Evolutionary conservation across 2,888 invertebrate species (phyloP).

Genomic region (Eupelmus urozonus): DNA sequence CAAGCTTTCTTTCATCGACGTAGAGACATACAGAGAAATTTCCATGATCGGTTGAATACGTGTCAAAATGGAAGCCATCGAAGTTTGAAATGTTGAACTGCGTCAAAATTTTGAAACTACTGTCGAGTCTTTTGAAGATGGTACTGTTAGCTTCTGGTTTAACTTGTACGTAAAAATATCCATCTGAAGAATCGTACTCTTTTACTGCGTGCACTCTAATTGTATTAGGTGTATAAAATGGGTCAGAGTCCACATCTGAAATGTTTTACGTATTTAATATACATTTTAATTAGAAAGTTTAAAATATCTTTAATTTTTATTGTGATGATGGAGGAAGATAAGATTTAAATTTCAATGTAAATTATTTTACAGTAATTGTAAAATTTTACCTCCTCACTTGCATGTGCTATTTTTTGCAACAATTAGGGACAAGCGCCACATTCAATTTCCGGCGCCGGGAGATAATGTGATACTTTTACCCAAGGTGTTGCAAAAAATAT

Average conservation of each 20-base stretch:
- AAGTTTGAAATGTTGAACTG: not conserved
- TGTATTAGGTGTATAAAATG: slow-evolving; percentile 36
- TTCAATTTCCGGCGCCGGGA: no score
- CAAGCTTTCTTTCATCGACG: not conserved
- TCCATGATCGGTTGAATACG: slow-evolving; percentile 29
- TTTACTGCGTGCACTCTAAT: slow-evolving; percentile 18
- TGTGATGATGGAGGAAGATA: no score
- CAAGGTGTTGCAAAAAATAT: no score
- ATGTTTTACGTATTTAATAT: no score
- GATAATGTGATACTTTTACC: no score
- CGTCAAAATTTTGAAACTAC: slow-evolving; percentile 2
- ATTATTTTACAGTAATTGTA: no score
- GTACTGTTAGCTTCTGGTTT: not conserved
- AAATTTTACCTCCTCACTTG: no score
- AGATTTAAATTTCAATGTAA: no score
- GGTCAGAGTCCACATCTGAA: slow-evolving; percentile 26
- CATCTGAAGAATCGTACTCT: not conserved
- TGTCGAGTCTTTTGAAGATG: slow-evolving; percentile 10
- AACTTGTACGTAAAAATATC: slow-evolving; percentile 36
- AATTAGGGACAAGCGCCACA: no score
- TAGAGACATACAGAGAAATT: slow-evolving; percentile 22
- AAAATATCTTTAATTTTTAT: no score
- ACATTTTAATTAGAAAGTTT: no score
- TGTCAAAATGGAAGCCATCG: not conserved
- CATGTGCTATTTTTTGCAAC: no score